Percentiles rank a stretch among this genome's conserved stretches.
phyloP scores from a whole-genome alignment of 2,888 invertebrate species.

The Steinernema carpocapsae region DNA sequence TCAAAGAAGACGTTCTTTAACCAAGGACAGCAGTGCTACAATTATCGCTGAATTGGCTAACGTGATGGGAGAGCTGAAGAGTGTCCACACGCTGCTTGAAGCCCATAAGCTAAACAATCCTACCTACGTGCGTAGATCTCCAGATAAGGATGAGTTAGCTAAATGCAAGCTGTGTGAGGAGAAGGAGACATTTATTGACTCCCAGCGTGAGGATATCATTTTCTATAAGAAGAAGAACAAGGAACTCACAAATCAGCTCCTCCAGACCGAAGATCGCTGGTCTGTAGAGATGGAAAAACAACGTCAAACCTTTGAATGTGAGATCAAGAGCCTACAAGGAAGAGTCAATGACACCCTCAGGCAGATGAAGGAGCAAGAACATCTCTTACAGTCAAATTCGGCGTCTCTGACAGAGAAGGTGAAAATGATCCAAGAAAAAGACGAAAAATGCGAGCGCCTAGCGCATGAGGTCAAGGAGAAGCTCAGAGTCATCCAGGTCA shows the following conservation, averaged over 20 bases:
- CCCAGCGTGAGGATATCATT: constrained; percentile 46
- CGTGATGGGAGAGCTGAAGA: constrained; percentile 65
- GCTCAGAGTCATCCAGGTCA: constrained; percentile 39
- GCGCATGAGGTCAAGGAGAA: constrained; percentile 44
- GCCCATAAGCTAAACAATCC: constrained; percentile 42
- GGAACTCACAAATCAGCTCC: constrained; percentile 66
- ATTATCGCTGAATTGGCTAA: constrained; percentile 65
- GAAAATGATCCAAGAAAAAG: constrained; percentile 54
- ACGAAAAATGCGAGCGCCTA: constrained; percentile 14
- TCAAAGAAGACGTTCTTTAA: constrained; percentile 63
- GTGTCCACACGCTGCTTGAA: constrained; percentile 59
- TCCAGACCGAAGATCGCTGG: constrained; percentile 69
- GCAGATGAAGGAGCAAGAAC: constrained; percentile 42
- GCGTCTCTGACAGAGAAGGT: constrained; percentile 60
- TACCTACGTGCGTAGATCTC: constrained; percentile 37
- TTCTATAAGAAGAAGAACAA: constrained; percentile 68
- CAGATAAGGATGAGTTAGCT: constrained; percentile 30
- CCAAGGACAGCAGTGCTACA: constrained; percentile 61
- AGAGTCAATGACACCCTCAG: constrained; percentile 34
- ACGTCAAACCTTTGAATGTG: constrained; percentile 45
- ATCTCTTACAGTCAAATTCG: constrained; percentile 38
- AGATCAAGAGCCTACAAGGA: constrained; percentile 40
- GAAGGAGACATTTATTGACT: constrained; percentile 44
- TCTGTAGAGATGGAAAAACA: constrained; percentile 68
- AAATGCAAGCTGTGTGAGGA: constrained; percentile 45